Evolutionary conservation across 2,113 vertebrate genomes (phyloP).

Genomic region (Cisticola juncidis): DNA sequence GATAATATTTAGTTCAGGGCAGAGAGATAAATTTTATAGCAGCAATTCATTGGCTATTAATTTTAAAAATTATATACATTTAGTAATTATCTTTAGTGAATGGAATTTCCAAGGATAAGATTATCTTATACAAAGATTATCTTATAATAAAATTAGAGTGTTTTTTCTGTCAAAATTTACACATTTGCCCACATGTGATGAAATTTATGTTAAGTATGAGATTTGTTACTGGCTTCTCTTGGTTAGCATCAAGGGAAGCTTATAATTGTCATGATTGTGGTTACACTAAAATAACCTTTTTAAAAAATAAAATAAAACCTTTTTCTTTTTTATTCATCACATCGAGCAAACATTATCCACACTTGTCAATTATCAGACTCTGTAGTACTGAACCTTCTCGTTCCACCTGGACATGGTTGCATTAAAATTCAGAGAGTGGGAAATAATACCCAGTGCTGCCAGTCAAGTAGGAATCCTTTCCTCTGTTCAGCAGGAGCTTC

Average conservation of each 20-base stretch:
- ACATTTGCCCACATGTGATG: neutral
- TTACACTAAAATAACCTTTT: neutral
- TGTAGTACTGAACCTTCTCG: neutral
- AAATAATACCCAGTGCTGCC: constrained; percentile 18
- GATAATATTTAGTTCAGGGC: neutral
- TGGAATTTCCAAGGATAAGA: neutral
- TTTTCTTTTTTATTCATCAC: neutral
- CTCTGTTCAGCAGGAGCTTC: neutral
- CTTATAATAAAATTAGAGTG: neutral
- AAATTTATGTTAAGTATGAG: neutral
- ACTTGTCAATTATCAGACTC: constrained; percentile 33
- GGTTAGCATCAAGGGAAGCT: neutral
- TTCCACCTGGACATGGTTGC: neutral
- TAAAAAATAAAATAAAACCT: neutral
- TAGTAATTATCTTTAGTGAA: neutral
- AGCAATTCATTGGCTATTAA: neutral
- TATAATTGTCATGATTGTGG: neutral
- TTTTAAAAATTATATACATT: neutral
- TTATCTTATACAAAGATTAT: neutral
- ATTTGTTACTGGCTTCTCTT: neutral
- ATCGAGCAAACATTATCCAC: neutral
- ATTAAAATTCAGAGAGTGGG: constrained; percentile 37
- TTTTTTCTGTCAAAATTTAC: neutral
- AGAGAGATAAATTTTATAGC: constrained; percentile 15
- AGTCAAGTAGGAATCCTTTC: constrained; percentile 21